Evolutionary conservation across 2,113 vertebrate species (phyloP), one percentile per base, ranked within the genome.

Genomic region (Rostratula benghalensis): DNA sequence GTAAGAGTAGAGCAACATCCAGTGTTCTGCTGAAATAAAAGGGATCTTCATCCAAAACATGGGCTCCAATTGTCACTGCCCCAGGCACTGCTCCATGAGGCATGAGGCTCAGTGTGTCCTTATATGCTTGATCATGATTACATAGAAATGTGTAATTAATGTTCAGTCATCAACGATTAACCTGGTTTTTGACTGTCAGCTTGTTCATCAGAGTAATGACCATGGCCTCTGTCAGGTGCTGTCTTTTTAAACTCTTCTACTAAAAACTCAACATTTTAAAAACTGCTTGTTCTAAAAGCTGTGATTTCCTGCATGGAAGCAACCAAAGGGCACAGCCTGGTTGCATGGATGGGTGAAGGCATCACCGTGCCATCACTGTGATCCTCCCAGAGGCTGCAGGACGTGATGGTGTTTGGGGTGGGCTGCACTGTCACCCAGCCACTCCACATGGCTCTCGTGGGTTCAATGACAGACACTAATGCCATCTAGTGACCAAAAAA

Each of bases 401-500:
- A 59, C 28, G 0, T 33, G 45, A 15, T 21, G 0, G 0, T 17
- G 8, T 35, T 5, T 7, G 1, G 7, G 76, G 45, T 43, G 60
- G 28, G 46, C 70, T 87, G 24, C 28, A 1, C 24, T 1, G 6
- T 27, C 64, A 12, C n/a, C 39, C 46, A 31, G 50, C 57, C 11
- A 30, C 46, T 78, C 41, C 61, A 3, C n/a, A 0, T 4, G 64
- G 69, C 22, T 2, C 28, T 41, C 2, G 1, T 9, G 54, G 37
- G 16, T 24, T 73, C 56, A 45, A 22, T 43, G 70, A 11, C 77
- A 53, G 33, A 20, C 93, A 5, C 83, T 22, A 9, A 71, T 96
- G 95, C 96, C 96, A 97, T 75, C 96, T 97, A 96, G 93, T 75
- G 96, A 87, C 81, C 18, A 21, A 41, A 77, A n/a, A 43, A n/a